Evolutionary conservation across 2,888 invertebrate species (phyloP).

Genomic region (Polyommatus iphigenia): DNA sequence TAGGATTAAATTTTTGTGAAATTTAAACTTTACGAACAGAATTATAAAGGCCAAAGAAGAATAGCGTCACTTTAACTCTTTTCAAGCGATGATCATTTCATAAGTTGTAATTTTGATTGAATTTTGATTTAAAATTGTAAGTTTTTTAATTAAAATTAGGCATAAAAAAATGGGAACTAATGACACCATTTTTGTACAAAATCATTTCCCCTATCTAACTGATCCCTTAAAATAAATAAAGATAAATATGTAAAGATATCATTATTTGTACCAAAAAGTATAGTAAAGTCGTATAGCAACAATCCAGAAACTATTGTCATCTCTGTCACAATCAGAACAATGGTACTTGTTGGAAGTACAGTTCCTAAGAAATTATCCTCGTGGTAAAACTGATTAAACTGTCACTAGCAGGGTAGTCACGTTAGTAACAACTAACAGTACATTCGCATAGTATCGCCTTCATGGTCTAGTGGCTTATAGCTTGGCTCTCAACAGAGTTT

Average conservation of each 20-base stretch:
- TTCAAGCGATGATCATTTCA: too few species aligned
- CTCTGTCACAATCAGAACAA: not conserved
- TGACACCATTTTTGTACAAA: too few species aligned
- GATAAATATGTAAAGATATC: too few species aligned
- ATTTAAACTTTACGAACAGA: not conserved
- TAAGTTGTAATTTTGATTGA: too few species aligned
- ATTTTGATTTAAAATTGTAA: too few species aligned
- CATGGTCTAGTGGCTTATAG: not conserved
- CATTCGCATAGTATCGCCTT: not conserved
- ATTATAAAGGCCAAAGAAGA: not conserved
- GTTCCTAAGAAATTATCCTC: not conserved
- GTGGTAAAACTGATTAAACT: not conserved
- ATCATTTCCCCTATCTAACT: too few species aligned
- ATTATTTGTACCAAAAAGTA: too few species aligned
- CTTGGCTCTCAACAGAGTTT: not conserved
- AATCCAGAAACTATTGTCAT: not conserved
- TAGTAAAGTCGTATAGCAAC: too few species aligned
- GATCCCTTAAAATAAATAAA: too few species aligned
- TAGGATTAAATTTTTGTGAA: not conserved
- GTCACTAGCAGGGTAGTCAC: not conserved
- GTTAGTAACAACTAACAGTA: not conserved
- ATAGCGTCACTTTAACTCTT: not conserved
- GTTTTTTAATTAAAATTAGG: too few species aligned
- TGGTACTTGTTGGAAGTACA: not conserved
- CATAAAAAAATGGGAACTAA: too few species aligned